phyloP scores from a whole-genome alignment of 2,113 vertebrate genomes.

The Seriola rivoliana region DNA sequence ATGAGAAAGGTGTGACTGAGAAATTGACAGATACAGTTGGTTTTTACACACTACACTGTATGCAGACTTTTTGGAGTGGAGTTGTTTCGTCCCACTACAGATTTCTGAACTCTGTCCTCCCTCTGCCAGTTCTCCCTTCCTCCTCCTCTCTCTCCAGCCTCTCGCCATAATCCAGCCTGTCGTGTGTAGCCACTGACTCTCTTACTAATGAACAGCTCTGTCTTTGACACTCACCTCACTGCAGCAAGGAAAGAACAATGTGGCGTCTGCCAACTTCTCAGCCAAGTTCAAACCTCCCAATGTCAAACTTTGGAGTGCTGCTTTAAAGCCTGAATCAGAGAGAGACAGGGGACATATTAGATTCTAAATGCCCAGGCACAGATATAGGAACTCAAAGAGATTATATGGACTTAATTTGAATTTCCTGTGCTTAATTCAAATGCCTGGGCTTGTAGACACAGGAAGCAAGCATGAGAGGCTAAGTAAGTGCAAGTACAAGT shows the following conservation, averaged over 20 bases:
- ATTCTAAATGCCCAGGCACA: slow-evolving; percentile 41
- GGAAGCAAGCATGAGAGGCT: slow-evolving; percentile 1
- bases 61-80: not conserved
- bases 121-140: not conserved
- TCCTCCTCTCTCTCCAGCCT: slow-evolving; percentile 6
- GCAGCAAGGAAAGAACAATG: slow-evolving; percentile 37
- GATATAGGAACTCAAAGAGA: slow-evolving; percentile 24
- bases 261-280: slow-evolving; percentile 27
- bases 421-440: slow-evolving; percentile 43
- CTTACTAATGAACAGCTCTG: slow-evolving; percentile 45
- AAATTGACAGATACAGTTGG: not conserved
- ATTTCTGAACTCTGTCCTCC: not conserved
- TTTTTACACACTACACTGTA: not conserved
- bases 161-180: slow-evolving; percentile 44
- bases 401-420: slow-evolving; percentile 51
- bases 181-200: slow-evolving; percentile 21
- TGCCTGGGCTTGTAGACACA: slow-evolving; percentile 10
- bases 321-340: slow-evolving; percentile 28
- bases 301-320: slow-evolving; percentile 52
- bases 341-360: slow-evolving; percentile 37
- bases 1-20: not conserved
- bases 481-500: slow-evolving; percentile 1
- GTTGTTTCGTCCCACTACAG: not conserved
- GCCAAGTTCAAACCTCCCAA: slow-evolving; percentile 45
- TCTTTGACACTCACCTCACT: slow-evolving; percentile 43